A percentile compares a stretch with the other conserved stretches of the same genome.
Conservation (phyloP, 2,888 invertebrate genomes). For the Sylvicola cinctus region DNA sequence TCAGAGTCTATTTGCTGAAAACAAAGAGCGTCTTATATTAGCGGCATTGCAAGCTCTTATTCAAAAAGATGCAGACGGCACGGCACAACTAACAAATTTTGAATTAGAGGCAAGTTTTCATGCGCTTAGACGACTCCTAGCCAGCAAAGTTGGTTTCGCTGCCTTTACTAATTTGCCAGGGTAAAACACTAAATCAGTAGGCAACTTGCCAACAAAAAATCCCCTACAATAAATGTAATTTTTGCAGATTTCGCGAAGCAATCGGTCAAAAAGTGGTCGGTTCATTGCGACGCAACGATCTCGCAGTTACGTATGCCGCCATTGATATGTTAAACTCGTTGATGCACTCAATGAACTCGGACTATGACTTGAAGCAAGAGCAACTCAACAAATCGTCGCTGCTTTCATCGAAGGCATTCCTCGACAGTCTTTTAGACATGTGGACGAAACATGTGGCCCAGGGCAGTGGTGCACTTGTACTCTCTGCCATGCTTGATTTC, state of each 20-base stretch:
- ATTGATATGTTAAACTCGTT: conserved; percentile 93
- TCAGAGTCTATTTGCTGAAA: conserved; percentile 90
- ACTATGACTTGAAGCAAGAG: conserved; percentile 91
- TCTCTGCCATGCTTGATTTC: conserved; percentile 96
- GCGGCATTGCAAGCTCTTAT: conserved; percentile 74
- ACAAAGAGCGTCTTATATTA: conserved; percentile 91
- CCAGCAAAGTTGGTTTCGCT: conserved; percentile 94
- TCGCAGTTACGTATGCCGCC: conserved; percentile 86
- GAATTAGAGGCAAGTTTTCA: conserved; percentile 92
- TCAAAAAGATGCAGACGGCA: conserved; percentile 43
- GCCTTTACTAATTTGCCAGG: conserved; percentile 80
- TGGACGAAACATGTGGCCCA: conserved; percentile 89
- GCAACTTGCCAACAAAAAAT: too few relatives aligned
- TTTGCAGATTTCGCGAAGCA: conserved; percentile 72
- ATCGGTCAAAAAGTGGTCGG: conserved; percentile 82
- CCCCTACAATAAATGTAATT: background rate
- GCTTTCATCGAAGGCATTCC: conserved; percentile 72
- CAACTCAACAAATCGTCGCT: conserved; percentile 95
- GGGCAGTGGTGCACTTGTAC: conserved; percentile 86
- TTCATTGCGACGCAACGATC: conserved; percentile 68
- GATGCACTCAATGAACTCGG: conserved; percentile 96
- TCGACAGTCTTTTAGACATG: conserved; percentile 84
- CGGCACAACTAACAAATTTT: conserved; percentile 34
- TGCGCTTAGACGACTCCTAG: conserved; percentile 76
- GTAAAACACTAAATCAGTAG: too few relatives aligned